Base-by-base conservation (phyloP, 2,888 invertebrate genomes). In the Drosophila neotestacea region DNA sequence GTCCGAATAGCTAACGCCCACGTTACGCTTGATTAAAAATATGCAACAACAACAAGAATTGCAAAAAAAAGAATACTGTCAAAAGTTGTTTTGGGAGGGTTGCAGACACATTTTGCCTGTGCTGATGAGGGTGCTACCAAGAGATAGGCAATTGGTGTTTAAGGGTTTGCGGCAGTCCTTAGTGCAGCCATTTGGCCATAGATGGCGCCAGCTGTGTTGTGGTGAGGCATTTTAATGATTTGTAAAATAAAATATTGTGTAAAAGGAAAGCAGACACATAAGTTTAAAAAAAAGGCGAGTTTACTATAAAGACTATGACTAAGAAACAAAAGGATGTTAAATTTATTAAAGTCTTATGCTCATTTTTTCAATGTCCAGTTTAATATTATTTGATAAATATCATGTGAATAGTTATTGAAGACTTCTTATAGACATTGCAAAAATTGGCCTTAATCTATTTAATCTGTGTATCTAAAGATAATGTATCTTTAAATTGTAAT, bases 1-100 rank as follows among this genome's bases (percentile, higher is more conserved):
- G 70, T 44, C 62, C 13, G 64, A 59, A 38, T 63, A 66, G 73
- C 66, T 16, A 73, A 79, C 77, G 77, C 81, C 83, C 71, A 70
- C 77, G 66, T 58, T 67, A 62, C 70, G 84, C 74, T 83, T 87
- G 74, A 87, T 81, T 87, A 79, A 81, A 81, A 81, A 71, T 81
- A 68, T 76, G 63, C 67, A 77, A 59, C 58, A 74, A 77, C 56
- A 77, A 60, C 56, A 79, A 52, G 32, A 41, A 32, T n/a, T 47
- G 32, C 54, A 50, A n/a, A 30, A 59, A 64, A 72, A 77, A 73
- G 1, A 32, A 6, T 32, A 38, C 70, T 60, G 62, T 44, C 60
- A 9, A 56, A 58, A 69, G 48, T 58, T 69, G 56, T 32, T 60
- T 42, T 52, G 22, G 54, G 41, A 64, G 79, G 77, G 75, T 79